Conservation (phyloP, 2,888 invertebrate genomes). For the Dendrolimus pini region DNA sequence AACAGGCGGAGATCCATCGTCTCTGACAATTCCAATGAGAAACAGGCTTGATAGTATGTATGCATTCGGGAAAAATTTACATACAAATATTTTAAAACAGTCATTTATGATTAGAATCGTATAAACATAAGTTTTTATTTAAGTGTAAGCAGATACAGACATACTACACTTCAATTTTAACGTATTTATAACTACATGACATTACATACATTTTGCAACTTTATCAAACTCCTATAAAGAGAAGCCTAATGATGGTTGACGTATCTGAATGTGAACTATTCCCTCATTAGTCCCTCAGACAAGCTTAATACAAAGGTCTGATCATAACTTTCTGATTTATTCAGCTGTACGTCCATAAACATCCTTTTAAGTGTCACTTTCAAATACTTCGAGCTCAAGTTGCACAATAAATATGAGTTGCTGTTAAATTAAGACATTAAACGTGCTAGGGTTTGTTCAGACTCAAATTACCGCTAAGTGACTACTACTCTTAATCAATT, state of each 20-base stretch:
- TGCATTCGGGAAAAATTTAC: too few relatives aligned
- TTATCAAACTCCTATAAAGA: too few relatives aligned
- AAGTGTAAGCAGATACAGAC: too few relatives aligned
- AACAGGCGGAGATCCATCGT: too few relatives aligned
- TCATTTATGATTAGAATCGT: too few relatives aligned
- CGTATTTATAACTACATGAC: too few relatives aligned
- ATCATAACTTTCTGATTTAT: neutral
- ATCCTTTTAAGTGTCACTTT: neutral
- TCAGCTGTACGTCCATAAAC: neutral
- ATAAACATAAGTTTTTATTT: too few relatives aligned
- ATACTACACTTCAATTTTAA: too few relatives aligned
- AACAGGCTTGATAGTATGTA: too few relatives aligned
- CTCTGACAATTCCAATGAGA: too few relatives aligned
- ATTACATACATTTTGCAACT: too few relatives aligned
- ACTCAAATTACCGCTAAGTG: neutral
- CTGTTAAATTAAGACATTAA: slow-evolving; percentile 1
- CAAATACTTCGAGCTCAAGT: neutral
- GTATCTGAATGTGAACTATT: neutral
- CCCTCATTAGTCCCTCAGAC: neutral
- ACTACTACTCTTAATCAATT: neutral
- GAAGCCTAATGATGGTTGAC: neutral
- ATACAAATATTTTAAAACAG: too few relatives aligned
- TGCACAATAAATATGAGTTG: neutral
- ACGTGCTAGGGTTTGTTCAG: neutral
- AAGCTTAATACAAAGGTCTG: neutral